Conservation (phyloP, 92 coral and sea anemone species). For the Scolanthus callimorphus region DNA sequence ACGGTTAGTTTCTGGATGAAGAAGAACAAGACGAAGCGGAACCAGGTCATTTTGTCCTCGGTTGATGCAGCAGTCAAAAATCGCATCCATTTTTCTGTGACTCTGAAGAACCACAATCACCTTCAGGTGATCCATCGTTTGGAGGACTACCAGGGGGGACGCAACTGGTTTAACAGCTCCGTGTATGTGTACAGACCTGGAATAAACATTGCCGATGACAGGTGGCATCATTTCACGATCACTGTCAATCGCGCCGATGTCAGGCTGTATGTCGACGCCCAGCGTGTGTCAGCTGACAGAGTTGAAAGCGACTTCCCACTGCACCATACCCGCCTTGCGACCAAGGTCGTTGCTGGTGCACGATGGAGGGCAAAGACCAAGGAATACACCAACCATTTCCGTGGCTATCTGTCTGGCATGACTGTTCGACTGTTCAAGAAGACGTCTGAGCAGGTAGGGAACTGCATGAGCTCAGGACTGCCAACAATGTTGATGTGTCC, state of each 20-base stretch:
- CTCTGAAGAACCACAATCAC: slow-evolving; percentile 37
- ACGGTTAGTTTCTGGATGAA: slow-evolving; percentile 88
- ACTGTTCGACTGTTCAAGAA: slow-evolving; percentile 62
- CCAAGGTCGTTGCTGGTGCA: slow-evolving; percentile 71
- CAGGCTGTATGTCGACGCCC: slow-evolving; percentile 59
- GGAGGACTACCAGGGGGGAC: slow-evolving; percentile 66
- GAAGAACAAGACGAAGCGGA: slow-evolving; percentile 25
- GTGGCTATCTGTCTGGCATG: slow-evolving; percentile 82
- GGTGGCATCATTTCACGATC: slow-evolving; percentile 86
- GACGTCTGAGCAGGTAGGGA: slow-evolving; percentile 57
- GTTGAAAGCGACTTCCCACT: slow-evolving; percentile 72
- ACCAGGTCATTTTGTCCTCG: slow-evolving; percentile 69
- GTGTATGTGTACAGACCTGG: slow-evolving; percentile 64
- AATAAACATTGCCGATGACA: slow-evolving; percentile 52
- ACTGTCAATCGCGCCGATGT: slow-evolving; percentile 65
- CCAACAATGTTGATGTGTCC: no score
- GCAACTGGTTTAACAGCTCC: slow-evolving; percentile 73
- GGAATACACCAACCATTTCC: slow-evolving; percentile 53
- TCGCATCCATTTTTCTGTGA: slow-evolving; percentile 85
- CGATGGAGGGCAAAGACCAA: slow-evolving; percentile 76
- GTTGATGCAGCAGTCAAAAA: slow-evolving; percentile 74
- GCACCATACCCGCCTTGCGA: slow-evolving; percentile 68
- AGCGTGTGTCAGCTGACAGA: slow-evolving; percentile 17
- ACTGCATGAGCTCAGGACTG: not conserved
- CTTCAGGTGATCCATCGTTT: slow-evolving; percentile 78